Conservation (phyloP, 2,113 vertebrate species). For the Amphiprion percula region DNA sequence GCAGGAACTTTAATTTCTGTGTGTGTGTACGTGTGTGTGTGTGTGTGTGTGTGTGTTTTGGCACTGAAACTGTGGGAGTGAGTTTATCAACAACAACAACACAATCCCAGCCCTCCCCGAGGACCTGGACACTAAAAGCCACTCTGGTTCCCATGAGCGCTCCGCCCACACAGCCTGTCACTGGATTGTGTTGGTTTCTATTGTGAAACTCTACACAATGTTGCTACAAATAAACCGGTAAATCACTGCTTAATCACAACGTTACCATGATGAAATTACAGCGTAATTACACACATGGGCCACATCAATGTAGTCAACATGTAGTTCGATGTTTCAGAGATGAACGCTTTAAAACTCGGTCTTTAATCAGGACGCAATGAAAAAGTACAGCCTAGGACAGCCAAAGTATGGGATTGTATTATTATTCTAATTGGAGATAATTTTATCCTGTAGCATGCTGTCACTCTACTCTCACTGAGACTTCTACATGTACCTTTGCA, state of each 20-base stretch:
- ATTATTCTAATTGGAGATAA: slow-evolving; percentile 34
- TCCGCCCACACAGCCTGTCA: slow-evolving; percentile 33
- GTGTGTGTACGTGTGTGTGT: background rate
- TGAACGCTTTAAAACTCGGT: slow-evolving; percentile 23
- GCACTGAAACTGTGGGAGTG: slow-evolving; percentile 56
- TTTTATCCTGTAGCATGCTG: slow-evolving; percentile 26
- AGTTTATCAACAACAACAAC: slow-evolving; percentile 60
- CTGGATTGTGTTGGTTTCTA: slow-evolving; percentile 46
- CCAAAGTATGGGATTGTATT: slow-evolving; percentile 4
- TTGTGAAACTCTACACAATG: slow-evolving; percentile 69
- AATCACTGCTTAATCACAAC: slow-evolving; percentile 67
- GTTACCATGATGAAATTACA: slow-evolving; percentile 59
- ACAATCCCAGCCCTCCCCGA: slow-evolving; percentile 35
- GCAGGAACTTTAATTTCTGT: background rate
- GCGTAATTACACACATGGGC: slow-evolving; percentile 57
- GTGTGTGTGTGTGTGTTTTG: slow-evolving; percentile 37
- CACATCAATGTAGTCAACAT: slow-evolving; percentile 67
- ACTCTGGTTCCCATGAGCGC: slow-evolving; percentile 68
- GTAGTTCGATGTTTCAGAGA: slow-evolving; percentile 43
- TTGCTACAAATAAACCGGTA: slow-evolving; percentile 66
- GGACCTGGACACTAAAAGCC: slow-evolving; percentile 49
- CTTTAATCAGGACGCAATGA: slow-evolving; percentile 69
- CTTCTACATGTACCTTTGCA: background rate
- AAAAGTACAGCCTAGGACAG: slow-evolving; percentile 40
- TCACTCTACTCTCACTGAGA: background rate